Evolutionary conservation across 2,888 invertebrate genomes (phyloP).

Genomic region (Apoda limacodes): DNA sequence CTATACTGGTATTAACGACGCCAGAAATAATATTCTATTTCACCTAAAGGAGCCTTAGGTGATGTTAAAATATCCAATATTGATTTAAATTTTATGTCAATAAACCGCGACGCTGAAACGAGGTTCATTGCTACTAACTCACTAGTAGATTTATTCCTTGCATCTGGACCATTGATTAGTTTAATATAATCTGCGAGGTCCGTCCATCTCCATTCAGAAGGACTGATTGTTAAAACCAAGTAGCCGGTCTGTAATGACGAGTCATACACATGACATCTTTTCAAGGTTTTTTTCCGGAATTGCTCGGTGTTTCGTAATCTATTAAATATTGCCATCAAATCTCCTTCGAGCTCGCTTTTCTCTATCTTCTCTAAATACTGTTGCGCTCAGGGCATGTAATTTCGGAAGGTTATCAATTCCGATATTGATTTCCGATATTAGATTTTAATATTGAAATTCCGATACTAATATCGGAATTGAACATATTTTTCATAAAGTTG

Average conservation of each 20-base stretch:
- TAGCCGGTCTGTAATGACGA: conserved; percentile 16
- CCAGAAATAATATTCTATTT: conserved; percentile 20
- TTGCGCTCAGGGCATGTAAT: too few species aligned
- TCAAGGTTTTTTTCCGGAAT: conserved; percentile 17
- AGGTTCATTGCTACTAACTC: conserved; percentile 24
- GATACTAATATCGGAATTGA: too few species aligned
- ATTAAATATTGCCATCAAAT: conserved; percentile 20
- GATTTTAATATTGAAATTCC: too few species aligned
- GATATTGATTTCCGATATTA: too few species aligned
- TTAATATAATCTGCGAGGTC: conserved; percentile 22
- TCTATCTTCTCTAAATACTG: conserved; percentile 17
- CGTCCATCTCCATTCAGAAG: conserved; percentile 19
- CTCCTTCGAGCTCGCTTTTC: conserved; percentile 19
- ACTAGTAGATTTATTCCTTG: conserved; percentile 18
- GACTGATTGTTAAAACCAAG: conserved; percentile 19
- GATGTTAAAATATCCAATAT: conserved; percentile 24
- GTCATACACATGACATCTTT: conserved; percentile 20
- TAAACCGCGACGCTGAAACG: conserved; percentile 23
- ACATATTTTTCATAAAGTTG: too few species aligned
- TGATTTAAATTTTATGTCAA: conserved; percentile 23
- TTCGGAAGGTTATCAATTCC: too few species aligned
- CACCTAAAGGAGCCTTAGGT: conserved; percentile 18
- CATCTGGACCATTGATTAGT: conserved; percentile 18
- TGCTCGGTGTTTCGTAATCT: conserved; percentile 21
- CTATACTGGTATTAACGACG: conserved; percentile 22